phyloP scores from a whole-genome alignment of 23 tunicate genomes.

The Clavelina lepadiformis region DNA sequence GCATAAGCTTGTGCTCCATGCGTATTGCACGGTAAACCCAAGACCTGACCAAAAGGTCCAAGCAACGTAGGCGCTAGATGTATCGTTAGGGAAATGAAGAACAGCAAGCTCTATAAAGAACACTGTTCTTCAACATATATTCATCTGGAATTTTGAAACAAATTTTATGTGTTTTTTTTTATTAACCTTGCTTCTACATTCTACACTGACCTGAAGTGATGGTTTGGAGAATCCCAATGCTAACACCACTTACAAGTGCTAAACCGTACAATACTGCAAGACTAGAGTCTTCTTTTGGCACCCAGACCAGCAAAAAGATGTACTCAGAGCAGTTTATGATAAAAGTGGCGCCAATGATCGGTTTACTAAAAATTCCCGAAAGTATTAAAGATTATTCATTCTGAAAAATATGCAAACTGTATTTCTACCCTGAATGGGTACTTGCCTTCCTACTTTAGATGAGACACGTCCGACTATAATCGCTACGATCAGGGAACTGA shows the following conservation, averaged over 20 bases:
- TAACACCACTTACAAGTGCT: background rate
- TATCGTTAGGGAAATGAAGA: slow-evolving; percentile 9
- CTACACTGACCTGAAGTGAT: slow-evolving; percentile 9
- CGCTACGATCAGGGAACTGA: background rate
- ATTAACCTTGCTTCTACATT: background rate
- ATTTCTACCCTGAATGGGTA: no score
- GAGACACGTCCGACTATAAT: background rate
- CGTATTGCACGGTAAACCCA: background rate
- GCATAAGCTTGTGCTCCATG: slow-evolving; percentile 18
- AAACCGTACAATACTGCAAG: background rate
- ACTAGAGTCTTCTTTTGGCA: slow-evolving; percentile 7
- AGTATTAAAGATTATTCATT: no score
- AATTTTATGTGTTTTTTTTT: no score
- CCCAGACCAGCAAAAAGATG: slow-evolving; percentile 9
- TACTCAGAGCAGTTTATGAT: background rate
- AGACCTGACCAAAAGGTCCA: slow-evolving; percentile 3
- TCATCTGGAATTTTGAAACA: no score
- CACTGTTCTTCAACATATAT: no score
- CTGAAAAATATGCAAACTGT: no score
- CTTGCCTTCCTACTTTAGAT: slow-evolving; percentile 12
- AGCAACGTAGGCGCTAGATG: background rate
- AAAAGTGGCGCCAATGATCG: background rate
- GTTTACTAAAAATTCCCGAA: no score
- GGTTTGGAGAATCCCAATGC: background rate
- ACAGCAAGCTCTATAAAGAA: slow-evolving; percentile 1